A percentile compares a stretch with the other conserved stretches of the same genome.
Conservation (phyloP, 1,140 invertebrate genomes). For the Drosophila busckii region DNA sequence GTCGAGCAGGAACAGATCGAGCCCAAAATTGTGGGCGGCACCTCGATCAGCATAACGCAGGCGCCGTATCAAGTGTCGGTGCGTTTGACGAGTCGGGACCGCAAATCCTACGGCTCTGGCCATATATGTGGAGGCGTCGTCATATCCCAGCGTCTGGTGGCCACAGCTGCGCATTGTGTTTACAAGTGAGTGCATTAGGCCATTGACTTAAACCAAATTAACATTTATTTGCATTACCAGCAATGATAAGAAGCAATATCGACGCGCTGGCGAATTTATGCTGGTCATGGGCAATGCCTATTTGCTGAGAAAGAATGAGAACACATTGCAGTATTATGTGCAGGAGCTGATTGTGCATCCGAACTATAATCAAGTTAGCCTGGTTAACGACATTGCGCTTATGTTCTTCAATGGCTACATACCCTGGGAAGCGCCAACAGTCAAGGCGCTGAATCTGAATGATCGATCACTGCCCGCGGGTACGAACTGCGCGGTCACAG, state of each 20-base stretch:
- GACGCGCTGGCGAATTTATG: constrained; percentile 46
- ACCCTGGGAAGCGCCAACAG: constrained; percentile 24
- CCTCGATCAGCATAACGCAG: constrained; percentile 4
- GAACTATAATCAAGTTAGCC: constrained; percentile 11
- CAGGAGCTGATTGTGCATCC: constrained; percentile 40
- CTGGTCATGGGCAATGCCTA: constrained; percentile 55
- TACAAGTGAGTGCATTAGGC: constrained; percentile 35
- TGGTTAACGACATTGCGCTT: constrained; percentile 51
- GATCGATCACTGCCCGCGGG: neutral
- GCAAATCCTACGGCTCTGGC: constrained; percentile 38
- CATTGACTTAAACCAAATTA: neutral
- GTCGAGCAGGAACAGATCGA: constrained; percentile 1
- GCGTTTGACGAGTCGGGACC: constrained; percentile 38
- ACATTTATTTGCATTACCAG: neutral
- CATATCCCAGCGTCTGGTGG: constrained; percentile 80
- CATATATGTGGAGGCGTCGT: constrained; percentile 83
- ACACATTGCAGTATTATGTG: constrained; percentile 46
- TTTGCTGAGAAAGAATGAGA: constrained; percentile 1
- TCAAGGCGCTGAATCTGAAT: constrained; percentile 33
- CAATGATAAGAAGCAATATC: constrained; percentile 1
- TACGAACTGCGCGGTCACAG: constrained; percentile 40
- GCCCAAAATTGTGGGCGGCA: constrained; percentile 51
- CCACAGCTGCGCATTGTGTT: constrained; percentile 85
- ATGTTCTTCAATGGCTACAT: constrained; percentile 61
- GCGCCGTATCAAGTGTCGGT: constrained; percentile 60